Evolutionary conservation across 1,140 invertebrate genomes (phyloP).

Genomic region (Saxidomus purpurata): DNA sequence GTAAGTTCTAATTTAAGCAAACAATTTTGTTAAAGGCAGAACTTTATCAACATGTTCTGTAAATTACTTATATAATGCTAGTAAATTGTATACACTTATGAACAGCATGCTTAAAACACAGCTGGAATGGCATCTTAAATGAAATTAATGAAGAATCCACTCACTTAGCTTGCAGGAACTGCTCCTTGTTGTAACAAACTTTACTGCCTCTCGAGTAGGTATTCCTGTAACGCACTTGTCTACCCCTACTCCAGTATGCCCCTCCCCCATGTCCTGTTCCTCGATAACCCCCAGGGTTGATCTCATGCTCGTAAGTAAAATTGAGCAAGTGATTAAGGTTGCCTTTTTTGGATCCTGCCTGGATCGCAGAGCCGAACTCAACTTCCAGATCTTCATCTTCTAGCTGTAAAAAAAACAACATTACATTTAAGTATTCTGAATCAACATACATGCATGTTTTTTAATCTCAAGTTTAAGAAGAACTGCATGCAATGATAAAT

Average conservation of each 20-base stretch:
- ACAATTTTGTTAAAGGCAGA: too few species aligned
- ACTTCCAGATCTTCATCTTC: conserved; percentile 86
- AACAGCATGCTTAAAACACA: too few species aligned
- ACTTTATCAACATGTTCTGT: too few species aligned
- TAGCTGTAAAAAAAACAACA: conserved; percentile 76
- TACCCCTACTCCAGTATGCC: conserved; percentile 55
- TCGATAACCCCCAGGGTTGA: conserved; percentile 71
- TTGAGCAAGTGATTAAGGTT: conserved; percentile 97
- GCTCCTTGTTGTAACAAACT: conserved; percentile 93
- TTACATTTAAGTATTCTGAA: too few species aligned
- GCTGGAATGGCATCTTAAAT: too few species aligned
- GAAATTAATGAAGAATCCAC: too few species aligned
- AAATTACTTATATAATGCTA: too few species aligned
- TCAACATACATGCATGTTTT: too few species aligned
- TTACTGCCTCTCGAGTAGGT: conserved; percentile 3
- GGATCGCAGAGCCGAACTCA: conserved; percentile 93
- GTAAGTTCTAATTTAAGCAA: too few species aligned
- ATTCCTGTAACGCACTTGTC: conserved; percentile 30
- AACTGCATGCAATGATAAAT: too few species aligned
- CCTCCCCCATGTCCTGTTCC: conserved; percentile 42
- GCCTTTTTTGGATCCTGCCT: conserved; percentile 94
- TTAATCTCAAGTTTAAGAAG: too few species aligned
- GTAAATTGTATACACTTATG: too few species aligned
- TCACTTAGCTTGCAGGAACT: conserved; percentile 97
- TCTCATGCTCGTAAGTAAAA: conserved; percentile 89